Conservation (phyloP, 2,113 vertebrate species). For the Rallus limicola region DNA sequence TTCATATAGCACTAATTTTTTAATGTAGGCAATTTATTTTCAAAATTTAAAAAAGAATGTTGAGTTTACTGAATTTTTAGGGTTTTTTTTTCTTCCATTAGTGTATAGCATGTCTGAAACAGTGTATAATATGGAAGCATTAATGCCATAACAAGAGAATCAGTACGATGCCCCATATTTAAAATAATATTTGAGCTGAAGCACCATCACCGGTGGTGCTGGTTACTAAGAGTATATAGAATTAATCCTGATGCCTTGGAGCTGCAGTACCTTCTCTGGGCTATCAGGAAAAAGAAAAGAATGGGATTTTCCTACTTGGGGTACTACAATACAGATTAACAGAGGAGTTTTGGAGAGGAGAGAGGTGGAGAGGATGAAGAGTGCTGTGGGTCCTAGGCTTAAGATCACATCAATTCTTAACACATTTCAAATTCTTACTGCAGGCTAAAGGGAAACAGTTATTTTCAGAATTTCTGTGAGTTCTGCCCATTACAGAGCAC, state of each 20-base stretch:
- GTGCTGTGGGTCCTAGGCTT: background rate
- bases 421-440: background rate
- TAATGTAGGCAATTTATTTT: background rate
- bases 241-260: background rate
- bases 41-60: background rate
- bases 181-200: background rate
- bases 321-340: background rate
- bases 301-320: background rate
- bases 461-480: background rate
- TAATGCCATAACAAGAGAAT: background rate
- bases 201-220: background rate
- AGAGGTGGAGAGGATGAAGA: background rate
- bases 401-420: background rate
- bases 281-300: background rate
- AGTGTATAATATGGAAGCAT: background rate
- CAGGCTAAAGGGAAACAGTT: background rate
- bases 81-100: background rate
- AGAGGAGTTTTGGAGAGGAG: background rate
- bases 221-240: background rate
- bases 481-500: background rate
- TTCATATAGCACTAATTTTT: accelerated
- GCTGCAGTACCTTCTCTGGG: background rate
- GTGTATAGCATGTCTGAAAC: background rate
- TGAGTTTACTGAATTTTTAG: background rate
- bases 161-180: background rate